Base-by-base conservation (phyloP, 2,888 invertebrate genomes). In the Heliconius aoede region DNA sequence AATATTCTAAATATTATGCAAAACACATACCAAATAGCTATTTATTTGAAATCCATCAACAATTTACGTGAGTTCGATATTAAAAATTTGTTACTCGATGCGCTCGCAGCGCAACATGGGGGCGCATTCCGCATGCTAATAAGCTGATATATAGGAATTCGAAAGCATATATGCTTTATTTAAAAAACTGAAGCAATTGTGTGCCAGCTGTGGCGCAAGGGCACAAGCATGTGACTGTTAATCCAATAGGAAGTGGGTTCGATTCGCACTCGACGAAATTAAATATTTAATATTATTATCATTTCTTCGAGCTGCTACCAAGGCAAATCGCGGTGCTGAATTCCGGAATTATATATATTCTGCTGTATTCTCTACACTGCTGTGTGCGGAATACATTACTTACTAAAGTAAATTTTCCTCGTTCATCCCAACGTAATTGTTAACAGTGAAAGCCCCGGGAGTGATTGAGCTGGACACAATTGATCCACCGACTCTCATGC, bases 381-480 rank as follows among this genome's bases (percentile, higher is more conserved):
- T 46, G 4, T 4, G 46, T 46, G 46, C 18, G 18, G 46, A 46
- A 46, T 18, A 51, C 51, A 28, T 30, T 36, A 91, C 94, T 90
- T 73, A 94, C 94, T 87, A 94, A 9, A 86, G 82, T 15, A 88
- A 79, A 78, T 89, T 90, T 4, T 81, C 81, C 80, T 94, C 94
- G 72, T 93, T 89, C 91, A 94, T 90, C 15, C 96, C 96, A 18
- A 95, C 92, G 76, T 95, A 95, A 46, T 87, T 91, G 65, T 95
- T 94, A 2, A 96, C 96, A n/a, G 96, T 96, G 81, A 95, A 95
- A 28, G 92, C 90, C 13, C 96, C 96, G 55, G 91, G 90, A 0
- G 96, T 95, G 71, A 96, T 86, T 4, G 91, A 90, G 64, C 82
- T 89, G 1, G 93, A 91, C 2, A 84, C 64, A 67, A 93, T 88